Base-by-base conservation (phyloP, 1,140 invertebrate genomes). In the Scaptomyza pallida region DNA sequence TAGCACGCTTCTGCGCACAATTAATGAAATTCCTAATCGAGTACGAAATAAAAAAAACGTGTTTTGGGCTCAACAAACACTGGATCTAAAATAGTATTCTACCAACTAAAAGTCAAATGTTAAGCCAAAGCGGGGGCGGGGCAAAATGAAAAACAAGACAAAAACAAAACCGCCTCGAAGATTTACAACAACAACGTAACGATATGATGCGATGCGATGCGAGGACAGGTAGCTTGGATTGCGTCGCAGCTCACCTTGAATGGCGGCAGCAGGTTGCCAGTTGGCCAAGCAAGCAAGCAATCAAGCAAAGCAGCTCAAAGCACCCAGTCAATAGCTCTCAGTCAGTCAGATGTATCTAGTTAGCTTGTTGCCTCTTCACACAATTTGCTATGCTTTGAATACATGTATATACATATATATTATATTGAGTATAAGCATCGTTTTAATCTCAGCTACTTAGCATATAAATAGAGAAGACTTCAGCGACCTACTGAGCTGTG, bases 221-320 rank as follows among this genome's bases (percentile, higher is more conserved):
- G 73, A 70, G 40, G 78, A 60, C 69, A 67, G 69, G 63, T 72
- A 72, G 33, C 52, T 68, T 60, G 26, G 64, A 70, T 61, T 69
- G 62, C 60, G 75, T 69, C 59, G 62, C 62, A 10, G 83, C 68
- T 88, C 82, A 88, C 82, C 82, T 88, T 88, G 82, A 74, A 68
- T n/a, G 43, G 21, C 47, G 1, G 30, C 51, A 63, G 64, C 80
- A 72, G 80, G 80, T 75, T 80, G 65, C 55, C 57, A 61, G 59
- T 78, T 50, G 43, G 59, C 64, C 15, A 50, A 62, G 65, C 21
- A 47, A 61, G 54, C 44, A 60, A 70, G 41, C 79, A 74, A 78
- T 8, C 26, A 30, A 80, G 75, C 80, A 72, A 71, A 62, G 70
- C 33, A 37, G 23, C 23, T 6, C 5, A 37, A 37, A 37, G 77